Base-by-base conservation (phyloP, 2,888 invertebrate genomes). In the Scaptomyza parva region DNA sequence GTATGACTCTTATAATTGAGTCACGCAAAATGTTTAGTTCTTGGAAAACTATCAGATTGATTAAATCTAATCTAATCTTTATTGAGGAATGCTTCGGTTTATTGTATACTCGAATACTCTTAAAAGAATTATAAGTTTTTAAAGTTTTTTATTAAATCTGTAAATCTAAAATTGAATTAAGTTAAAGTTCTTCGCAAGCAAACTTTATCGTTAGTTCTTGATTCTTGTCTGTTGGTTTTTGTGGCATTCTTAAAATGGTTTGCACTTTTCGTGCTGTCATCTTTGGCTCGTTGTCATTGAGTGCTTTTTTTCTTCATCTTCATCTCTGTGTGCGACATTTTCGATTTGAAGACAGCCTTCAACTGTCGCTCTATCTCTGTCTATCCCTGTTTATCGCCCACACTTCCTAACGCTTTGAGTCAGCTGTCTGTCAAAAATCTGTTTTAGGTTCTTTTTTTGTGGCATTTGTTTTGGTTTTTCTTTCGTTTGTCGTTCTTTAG, bases 381-480 rank as follows among this genome's bases (percentile, higher is more conserved):
- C 14, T 20, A 12, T 22, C n/a, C 0, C 22, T 35, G 11, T 17
- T 12, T 20, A 12, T 22, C n/a, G 0, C 22, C 26, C 22, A 30
- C 12, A 11, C 57, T 65, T n/a, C 33, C 30, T 30, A 2, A 12
- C 12, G n/a, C n/a, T n/a, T n/a, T 17, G 26, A 44, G 44, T 26
- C 28, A 50, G 43, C 45, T 55, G 55, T 47, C 61, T 45, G 35
- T 24, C 41, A 47, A 53, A 65, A 62, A 64, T 58, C 48, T 64
- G 67, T 79, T 85, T 17, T 73, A 82, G 70, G 72, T 76, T n/a
- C n/a, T 43, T 69, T 76, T 50, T 68, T 76, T 72, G 86, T 53
- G 69, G 76, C 60, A 70, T 85, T 87, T 80, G 70, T 69, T 86
- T 86, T 30, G 3, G 28, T 35, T 30, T 69, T 86, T 83, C 58